Conservation (phyloP, 2,113 vertebrate species). For the Oceanodroma tethys region DNA sequence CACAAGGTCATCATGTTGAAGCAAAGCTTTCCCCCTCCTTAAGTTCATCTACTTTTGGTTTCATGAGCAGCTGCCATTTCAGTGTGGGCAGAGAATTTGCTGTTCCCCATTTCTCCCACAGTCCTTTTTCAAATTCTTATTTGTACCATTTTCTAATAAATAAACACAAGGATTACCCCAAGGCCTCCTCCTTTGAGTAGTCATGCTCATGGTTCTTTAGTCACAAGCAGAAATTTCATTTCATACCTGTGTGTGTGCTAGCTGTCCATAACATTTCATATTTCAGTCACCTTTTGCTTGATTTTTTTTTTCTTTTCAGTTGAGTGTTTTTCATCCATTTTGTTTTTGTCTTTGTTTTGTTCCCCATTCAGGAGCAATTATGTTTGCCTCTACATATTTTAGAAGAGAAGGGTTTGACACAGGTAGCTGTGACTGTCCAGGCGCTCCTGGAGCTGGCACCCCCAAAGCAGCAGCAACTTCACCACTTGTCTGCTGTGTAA, state of each 20-base stretch:
- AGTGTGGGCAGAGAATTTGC: not conserved
- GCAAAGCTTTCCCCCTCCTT: not conserved
- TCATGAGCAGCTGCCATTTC: not conserved
- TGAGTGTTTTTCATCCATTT: slow-evolving; percentile 69
- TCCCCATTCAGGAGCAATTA: slow-evolving; percentile 86
- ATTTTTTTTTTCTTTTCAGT: slow-evolving; percentile 69
- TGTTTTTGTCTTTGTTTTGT: slow-evolving; percentile 71
- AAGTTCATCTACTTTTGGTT: not conserved
- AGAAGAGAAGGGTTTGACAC: slow-evolving; percentile 93
- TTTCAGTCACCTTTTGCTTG: slow-evolving; percentile 40
- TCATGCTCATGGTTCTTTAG: not conserved
- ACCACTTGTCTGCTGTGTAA: slow-evolving; percentile 71
- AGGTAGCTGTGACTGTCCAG: slow-evolving; percentile 89
- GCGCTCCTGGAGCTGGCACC: slow-evolving; percentile 91
- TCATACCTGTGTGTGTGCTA: not conserved
- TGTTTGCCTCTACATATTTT: slow-evolving; percentile 98
- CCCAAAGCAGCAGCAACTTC: slow-evolving; percentile 78
- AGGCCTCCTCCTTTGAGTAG: not conserved
- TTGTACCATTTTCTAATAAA: not conserved
- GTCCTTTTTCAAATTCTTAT: not conserved
- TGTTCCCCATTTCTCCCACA: not conserved
- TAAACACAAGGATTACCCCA: not conserved
- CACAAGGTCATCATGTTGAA: not conserved
- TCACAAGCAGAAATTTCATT: not conserved
- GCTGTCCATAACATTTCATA: slow-evolving; percentile 32